Evolutionary conservation across 2,797 vertebrate species (phyloP), one percentile per base, ranked within the genome.

Genomic region (Megalops cyprinoides): DNA sequence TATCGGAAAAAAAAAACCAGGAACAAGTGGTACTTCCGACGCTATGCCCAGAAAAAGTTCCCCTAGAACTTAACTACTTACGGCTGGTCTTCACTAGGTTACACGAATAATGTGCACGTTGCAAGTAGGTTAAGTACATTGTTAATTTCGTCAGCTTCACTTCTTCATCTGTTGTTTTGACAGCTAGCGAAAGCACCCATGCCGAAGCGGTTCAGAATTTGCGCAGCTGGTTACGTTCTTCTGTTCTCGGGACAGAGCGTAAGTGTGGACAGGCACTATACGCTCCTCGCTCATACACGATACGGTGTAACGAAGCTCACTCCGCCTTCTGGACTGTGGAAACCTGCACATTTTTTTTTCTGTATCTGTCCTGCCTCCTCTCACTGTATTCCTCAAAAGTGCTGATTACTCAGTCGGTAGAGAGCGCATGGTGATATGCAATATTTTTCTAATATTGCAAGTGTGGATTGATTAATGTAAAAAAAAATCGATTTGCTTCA

Each of bases 91-190:
- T n/a, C n/a, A n/a, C n/a, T n/a, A n/a, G n/a, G n/a, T n/a, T n/a
- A n/a, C n/a, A 23, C 9, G 28, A 15, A 67, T 39, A 87, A 69
- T 87, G 82, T 81, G 83, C 82, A 80, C 81, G 76, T 62, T 81
- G 88, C 85, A 82, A 82, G 82, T n/a, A n/a, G n/a, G n/a, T n/a
- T n/a, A n/a, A n/a, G n/a, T n/a, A n/a, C n/a, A n/a, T n/a, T n/a
- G 77, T n/a, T 88, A 74, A 90, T 90, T 88, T 87, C 88, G 90
- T 91, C 90, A 93, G 89, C 88, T 90, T 90, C 88, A 90, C 90
- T 83, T 91, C 89, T 90, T 88, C 84, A 88, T 90, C 87, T 92
- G 91, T 87, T 89, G 88, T 89, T 91, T 39, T 90, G 88, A 91
- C 88, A 75, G 88, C 90, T 83, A 53, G 67, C 28, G 60, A 78